Percentiles rank a stretch among this genome's conserved stretches.
phyloP scores from a whole-genome alignment of 2,797 vertebrate genomes.

The Emydoidea blandingii region DNA sequence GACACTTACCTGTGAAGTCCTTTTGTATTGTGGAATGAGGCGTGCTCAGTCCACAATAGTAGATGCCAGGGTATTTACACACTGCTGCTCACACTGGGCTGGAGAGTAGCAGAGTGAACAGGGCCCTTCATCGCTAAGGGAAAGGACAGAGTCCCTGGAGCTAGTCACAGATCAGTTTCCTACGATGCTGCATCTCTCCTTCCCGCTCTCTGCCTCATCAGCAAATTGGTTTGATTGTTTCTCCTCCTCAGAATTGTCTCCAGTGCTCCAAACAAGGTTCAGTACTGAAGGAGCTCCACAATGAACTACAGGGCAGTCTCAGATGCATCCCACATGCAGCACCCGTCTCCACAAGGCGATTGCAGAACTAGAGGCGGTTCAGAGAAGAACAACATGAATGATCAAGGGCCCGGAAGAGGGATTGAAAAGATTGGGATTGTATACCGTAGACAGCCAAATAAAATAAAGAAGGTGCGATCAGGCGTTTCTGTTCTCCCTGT shows the following conservation, averaged over 20 bases:
- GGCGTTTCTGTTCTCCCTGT: background rate
- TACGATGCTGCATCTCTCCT: background rate
- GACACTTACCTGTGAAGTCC: background rate
- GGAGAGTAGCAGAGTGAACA: background rate
- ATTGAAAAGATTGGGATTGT: background rate
- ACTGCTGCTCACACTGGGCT: background rate
- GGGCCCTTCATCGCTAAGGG: background rate
- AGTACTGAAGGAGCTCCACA: background rate
- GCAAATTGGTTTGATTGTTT: background rate
- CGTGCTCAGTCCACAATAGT: background rate
- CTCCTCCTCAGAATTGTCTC: background rate
- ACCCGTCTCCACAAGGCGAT: background rate
- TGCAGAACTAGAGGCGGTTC: background rate
- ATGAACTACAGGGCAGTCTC: background rate
- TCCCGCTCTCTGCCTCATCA: background rate
- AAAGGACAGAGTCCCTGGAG: background rate
- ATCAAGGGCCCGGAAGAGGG: background rate
- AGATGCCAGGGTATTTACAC: background rate
- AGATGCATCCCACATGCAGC: background rate
- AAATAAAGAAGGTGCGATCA: background rate
- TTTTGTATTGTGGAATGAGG: background rate
- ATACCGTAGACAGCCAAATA: background rate
- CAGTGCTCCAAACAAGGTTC: background rate
- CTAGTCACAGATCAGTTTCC: background rate
- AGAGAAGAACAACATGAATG: accelerated